These are phyloP conservation scores for Mylabris phalerata DNA, from an alignment of 1,140 invertebrate genomes.

Conservation along the genomic window DNA sequence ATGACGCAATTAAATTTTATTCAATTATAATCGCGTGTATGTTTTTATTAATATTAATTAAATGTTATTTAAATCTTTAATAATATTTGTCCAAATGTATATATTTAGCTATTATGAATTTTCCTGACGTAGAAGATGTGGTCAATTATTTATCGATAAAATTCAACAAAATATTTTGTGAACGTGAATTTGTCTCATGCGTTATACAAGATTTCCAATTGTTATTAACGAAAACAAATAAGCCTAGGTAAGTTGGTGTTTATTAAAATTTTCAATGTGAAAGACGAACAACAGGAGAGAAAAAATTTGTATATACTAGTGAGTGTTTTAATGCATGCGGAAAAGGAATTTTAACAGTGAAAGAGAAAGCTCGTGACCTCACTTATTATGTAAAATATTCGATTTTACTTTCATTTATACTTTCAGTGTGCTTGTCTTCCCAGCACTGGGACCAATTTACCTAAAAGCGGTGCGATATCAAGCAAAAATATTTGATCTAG, in stretches of 20 bases:
- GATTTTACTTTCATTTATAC: conserved; percentile 37
- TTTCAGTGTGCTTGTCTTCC: conserved; percentile 35
- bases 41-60: no score
- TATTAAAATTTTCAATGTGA: no score
- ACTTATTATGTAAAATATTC: conserved; percentile 33
- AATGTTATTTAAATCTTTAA: not conserved
- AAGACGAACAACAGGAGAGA: no score
- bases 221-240: conserved; percentile 24
- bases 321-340: conserved; percentile 14
- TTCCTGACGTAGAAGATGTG: conserved; percentile 27
- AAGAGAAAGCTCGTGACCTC: conserved; percentile 28
- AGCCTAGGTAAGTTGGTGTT: conserved; percentile 27
- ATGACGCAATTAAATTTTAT: conserved; percentile 8
- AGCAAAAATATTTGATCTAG: conserved; percentile 33
- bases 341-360: conserved; percentile 32
- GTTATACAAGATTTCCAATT: conserved; percentile 30
- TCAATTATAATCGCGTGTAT: not conserved
- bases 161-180: conserved; percentile 33
- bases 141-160: conserved; percentile 30
- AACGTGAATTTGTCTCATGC: conserved; percentile 32
- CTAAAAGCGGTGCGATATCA: conserved; percentile 32
- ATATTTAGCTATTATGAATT: conserved; percentile 23
- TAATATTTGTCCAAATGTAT: conserved; percentile 4
- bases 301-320: no score
- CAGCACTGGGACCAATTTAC: conserved; percentile 32